Base-by-base conservation (phyloP, 2,888 invertebrate species). In the Ochropacha duplaris region DNA sequence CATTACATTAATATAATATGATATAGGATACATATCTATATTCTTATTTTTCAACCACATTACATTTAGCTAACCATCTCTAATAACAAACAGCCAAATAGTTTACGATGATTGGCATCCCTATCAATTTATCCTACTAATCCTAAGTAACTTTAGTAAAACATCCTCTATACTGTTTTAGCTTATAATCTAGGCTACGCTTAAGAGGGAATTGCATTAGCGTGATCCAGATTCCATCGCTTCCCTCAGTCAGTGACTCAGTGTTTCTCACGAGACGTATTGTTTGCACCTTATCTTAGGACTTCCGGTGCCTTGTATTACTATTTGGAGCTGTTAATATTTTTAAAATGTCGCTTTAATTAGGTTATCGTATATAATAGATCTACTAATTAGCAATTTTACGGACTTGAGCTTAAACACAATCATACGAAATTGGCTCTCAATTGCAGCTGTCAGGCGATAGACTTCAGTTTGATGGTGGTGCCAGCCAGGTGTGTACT, bases 261-360 rank as follows among this genome's bases (percentile, higher is more conserved):
- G 71, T 73, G 61, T 72, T 31, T 74, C 75, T 75, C 72, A 72
- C 70, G 66, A 62, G 52, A 57, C 59, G 64, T 57, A 59, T 68
- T 80, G 78, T 83, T 81, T 80, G 69, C 72, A 60, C 67, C 74
- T 79, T 84, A 86, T 84, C 83, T 83, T 78, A 79, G 64, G 68
- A 68, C 76, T 79, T 82, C 79, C 81, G 77, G 66, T 78, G 63
- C 61, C 66, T 55, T 28, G 4, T 16, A 49, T 49, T 44, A n/a
- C 14, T 49, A 28, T 26, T 49, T 31, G 55, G 22, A 54, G 24
- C 34, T 55, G 60, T 62, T 66, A 58, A 57, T 50, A 51, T 52
- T 28, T 50, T 54, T 50, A 63, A 61, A 63, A 59, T 57, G 34
- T 36, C 22, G 54, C 39, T 55, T 62, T 57, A 19, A 44, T 44